Base-by-base conservation (phyloP, 2,888 invertebrate genomes). In the Spisula solida region DNA sequence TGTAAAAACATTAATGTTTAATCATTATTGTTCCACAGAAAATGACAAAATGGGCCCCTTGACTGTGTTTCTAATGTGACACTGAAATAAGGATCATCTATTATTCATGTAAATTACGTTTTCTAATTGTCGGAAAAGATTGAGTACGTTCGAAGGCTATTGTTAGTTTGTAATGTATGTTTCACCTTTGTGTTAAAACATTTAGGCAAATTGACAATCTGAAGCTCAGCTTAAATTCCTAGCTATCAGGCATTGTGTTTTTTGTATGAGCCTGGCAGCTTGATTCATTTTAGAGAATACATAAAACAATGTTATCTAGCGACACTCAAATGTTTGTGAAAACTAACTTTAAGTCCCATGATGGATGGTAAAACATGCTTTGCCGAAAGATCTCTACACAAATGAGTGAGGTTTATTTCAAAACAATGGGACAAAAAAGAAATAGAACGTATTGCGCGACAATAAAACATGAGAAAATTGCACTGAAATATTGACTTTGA, bases 31-130 rank as follows among this genome's bases (percentile, higher is more conserved):
- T 79, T 85, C 56, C 25, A 29, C 14, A 25, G 85, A 85, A 85
- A 78, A 78, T 79, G 79, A 85, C 85, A 70, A 85, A 85, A 85
- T 85, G 34, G 55, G 85, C 78, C 85, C 85, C 85, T 81, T 81
- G 86, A 81, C 86, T 81, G 75, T 81, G 70, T n/a, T 70, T 31
- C 70, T 81, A 86, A 81, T 75, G 86, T 81, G 81, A 86, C 81
- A 86, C 86, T 75, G 66, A 81, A 86, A 86, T 70, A 81, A 81
- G 85, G n/a, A 78, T 79, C 78, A 85, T 85, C 56, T 56, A 85
- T 85, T 79, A 85, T 85, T 85, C 47, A 85, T 85, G 85, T 85
- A 85, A 85, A 85, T 85, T 85, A 79, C 85, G 31, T 85, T 85
- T 85, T 85, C 56, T 85, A 79, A 85, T 85, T 79, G 85, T 85